phyloP scores from a whole-genome alignment of 2,888 invertebrate genomes.

The Formica aserva region DNA sequence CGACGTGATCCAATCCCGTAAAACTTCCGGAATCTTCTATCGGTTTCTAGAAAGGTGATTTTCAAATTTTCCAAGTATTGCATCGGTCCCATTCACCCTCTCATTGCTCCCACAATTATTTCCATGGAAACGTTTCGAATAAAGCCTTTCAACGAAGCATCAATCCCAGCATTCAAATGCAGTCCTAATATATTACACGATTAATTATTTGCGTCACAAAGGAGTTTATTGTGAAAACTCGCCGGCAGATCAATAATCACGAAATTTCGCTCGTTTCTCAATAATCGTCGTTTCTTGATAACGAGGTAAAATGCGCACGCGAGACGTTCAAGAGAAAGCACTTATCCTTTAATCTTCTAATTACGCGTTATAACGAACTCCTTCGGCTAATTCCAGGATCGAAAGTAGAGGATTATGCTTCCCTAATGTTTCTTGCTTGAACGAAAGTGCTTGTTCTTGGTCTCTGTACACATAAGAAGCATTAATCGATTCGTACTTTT shows the following conservation, averaged over 20 bases:
- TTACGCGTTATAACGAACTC: conserved; percentile 60
- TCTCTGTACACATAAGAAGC: background rate
- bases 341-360: conserved; percentile 73
- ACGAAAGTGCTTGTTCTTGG: conserved; percentile 28
- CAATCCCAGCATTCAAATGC: conserved; percentile 75
- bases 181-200: conserved; percentile 74
- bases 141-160: conserved; percentile 78
- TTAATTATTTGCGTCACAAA: conserved; percentile 78
- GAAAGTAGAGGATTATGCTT: conserved; percentile 2
- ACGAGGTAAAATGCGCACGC: conserved; percentile 50
- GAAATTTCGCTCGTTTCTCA: conserved; percentile 55
- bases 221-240: conserved; percentile 66
- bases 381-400: conserved; percentile 58
- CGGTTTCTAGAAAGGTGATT: conserved; percentile 69
- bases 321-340: conserved; percentile 47
- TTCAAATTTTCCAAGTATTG: conserved; percentile 69
- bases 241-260: conserved; percentile 69
- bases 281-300: conserved; percentile 64
- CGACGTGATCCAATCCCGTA: conserved; percentile 66
- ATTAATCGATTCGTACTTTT: conserved; percentile 11
- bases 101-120: conserved; percentile 75
- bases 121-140: conserved; percentile 77
- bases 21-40: conserved; percentile 62
- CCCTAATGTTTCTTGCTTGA: background rate
- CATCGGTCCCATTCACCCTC: conserved; percentile 58